Evolutionary conservation across 2,113 vertebrate species (phyloP).

Genomic region (Corydoras sp.): DNA sequence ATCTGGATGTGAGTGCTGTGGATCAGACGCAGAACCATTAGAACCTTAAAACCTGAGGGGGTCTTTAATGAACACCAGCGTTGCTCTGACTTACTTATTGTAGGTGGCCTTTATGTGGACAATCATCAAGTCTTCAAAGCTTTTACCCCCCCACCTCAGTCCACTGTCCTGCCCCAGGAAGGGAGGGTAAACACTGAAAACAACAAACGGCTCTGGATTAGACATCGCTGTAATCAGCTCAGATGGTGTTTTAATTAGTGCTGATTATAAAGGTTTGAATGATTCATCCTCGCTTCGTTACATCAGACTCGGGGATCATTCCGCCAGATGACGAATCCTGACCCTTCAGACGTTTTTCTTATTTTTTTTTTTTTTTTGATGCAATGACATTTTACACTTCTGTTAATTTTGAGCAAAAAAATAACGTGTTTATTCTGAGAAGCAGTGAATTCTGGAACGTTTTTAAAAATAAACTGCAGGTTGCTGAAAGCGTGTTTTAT

Average conservation of each 20-base stretch:
- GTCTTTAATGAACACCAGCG: too few species aligned
- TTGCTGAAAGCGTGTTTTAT: too few species aligned
- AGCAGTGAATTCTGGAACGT: too few species aligned
- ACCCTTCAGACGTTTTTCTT: too few species aligned
- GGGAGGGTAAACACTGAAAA: conserved; percentile 71
- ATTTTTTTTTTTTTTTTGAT: too few species aligned
- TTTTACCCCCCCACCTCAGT: conserved; percentile 78
- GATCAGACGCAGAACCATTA: background rate
- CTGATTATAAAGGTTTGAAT: background rate
- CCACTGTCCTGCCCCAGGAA: conserved; percentile 68
- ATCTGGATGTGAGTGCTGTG: conserved; percentile 87
- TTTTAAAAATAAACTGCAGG: too few species aligned
- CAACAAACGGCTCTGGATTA: background rate
- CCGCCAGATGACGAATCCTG: too few species aligned
- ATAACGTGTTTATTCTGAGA: too few species aligned
- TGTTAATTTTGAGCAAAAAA: too few species aligned
- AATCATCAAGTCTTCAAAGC: conserved; percentile 83
- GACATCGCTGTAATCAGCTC: background rate
- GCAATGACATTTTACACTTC: too few species aligned
- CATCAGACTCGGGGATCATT: too few species aligned
- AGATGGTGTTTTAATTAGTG: background rate
- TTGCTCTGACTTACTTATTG: conserved; percentile 81
- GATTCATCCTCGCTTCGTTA: too few species aligned
- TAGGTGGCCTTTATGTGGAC: conserved; percentile 88
- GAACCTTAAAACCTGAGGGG: background rate